Evolutionary conservation across 2,888 invertebrate genomes (phyloP).

Genomic region (Drosophila anceps): DNA sequence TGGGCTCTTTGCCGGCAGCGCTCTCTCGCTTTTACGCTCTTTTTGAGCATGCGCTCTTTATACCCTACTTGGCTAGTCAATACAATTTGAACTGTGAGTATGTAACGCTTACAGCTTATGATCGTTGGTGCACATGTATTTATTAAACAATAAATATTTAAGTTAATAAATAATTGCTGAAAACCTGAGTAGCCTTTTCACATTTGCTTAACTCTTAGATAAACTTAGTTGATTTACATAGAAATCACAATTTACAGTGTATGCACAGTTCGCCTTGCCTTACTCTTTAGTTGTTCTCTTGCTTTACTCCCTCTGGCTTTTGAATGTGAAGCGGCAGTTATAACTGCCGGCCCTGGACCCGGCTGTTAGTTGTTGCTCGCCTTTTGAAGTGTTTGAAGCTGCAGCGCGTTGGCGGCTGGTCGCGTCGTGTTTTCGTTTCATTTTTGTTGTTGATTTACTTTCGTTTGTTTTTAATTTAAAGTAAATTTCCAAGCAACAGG

Average conservation of each 20-base stretch:
- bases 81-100: neutral
- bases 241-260: conserved; percentile 4
- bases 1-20: conserved; percentile 22
- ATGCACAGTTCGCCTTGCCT: conserved; percentile 3
- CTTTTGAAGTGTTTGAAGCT: conserved; percentile 68
- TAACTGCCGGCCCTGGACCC: conserved; percentile 58
- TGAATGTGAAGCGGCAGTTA: conserved; percentile 64
- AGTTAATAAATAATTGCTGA: neutral
- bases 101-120: neutral
- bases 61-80: conserved; percentile 4
- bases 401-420: conserved; percentile 68
- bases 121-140: neutral
- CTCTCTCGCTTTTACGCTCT: conserved; percentile 47
- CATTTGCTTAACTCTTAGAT: neutral
- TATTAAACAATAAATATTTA: neutral
- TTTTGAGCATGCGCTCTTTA: conserved; percentile 53
- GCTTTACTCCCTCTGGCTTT: conserved; percentile 48
- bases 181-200: neutral
- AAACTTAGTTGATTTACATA: neutral
- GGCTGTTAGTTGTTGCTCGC: conserved; percentile 70
- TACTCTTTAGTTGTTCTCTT: conserved; percentile 8
- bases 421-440: conserved; percentile 72
- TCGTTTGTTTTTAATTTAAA: conserved; percentile 78
- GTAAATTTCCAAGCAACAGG: conserved; percentile 61
- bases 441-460: conserved; percentile 80